Evolutionary conservation across 2,113 vertebrate genomes (phyloP), one percentile per base, ranked within the genome.

Genomic region (Ochotona princeps): DNA sequence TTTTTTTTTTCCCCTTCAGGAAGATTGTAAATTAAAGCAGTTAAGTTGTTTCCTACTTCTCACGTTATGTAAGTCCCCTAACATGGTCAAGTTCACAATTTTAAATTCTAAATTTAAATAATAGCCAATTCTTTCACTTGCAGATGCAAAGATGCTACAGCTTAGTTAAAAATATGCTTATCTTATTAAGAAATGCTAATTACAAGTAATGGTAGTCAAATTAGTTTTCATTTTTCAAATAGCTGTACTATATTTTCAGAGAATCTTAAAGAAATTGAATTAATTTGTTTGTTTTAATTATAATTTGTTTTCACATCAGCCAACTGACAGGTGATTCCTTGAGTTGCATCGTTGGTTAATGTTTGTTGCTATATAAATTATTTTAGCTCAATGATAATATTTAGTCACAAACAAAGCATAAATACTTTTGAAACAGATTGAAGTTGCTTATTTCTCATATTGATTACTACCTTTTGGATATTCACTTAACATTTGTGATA

Each of bases 251-350:
- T 92, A 94, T 94, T 94, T 95, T 67, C 80, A 89, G 84, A 93
- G 78, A 96, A 96, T 91, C 93, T 92, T 92, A 84, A 94, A 92
- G 66, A 95, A 96, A 96, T 83, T 67, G 47, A 94, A 96, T 93
- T 95, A 95, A 95, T 92, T 61, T 96, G 67, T 96, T 96, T 96
- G 51, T 93, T 96, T 95, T 92, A 92, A 96, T 96, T 96, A 92
- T 74, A 93, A 95, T 93, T 93, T 96, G 91, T 96, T 96, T 96
- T 95, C 76, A 61, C 92, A 96, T 89, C 79, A 94, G 6, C 49
- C 78, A 94, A 97, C 21, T 91, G 89, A 94, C 80, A 96, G 93
- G 92, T 90, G 90, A 93, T 90, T 92, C 78, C 80, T 95, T 90
- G 83, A 96, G 90, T 95, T 95, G 90, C 17, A 96, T 95, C 57